These are phyloP conservation scores for Quadroppia sp. DNA, from an alignment of 2,888 invertebrate genomes.

Conservation along the genomic window DNA sequence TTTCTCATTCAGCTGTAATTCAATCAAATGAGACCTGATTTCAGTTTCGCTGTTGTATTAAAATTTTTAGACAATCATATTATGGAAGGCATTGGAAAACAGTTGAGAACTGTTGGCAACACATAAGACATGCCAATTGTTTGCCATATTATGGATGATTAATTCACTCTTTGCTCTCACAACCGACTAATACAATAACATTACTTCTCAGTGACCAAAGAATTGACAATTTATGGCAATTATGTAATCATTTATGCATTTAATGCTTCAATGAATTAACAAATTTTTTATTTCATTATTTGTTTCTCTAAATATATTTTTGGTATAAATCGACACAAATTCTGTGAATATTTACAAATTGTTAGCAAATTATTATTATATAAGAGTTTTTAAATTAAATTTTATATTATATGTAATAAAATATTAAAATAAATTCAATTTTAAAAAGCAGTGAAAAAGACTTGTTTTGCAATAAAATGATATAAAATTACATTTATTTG, in stretches of 20 bases:
- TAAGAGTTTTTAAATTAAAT: no score
- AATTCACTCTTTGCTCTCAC: not conserved
- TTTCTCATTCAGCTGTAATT: constrained; percentile 12
- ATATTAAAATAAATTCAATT: no score
- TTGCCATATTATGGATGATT: constrained; percentile 22
- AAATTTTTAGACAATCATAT: not conserved
- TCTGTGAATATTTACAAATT: not conserved
- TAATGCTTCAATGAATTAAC: not conserved
- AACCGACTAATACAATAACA: constrained; percentile 29
- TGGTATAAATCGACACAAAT: no score
- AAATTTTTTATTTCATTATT: constrained; percentile 6
- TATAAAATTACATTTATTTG: constrained; percentile 5
- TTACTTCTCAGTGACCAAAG: not conserved
- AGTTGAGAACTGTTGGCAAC: not conserved
- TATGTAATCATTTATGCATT: constrained; percentile 8
- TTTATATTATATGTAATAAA: no score
- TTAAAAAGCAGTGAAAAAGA: not conserved
- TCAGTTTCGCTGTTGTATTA: not conserved
- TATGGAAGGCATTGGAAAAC: not conserved
- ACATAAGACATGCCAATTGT: constrained; percentile 6
- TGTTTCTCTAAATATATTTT: not conserved
- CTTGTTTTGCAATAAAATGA: not conserved
- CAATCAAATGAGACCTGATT: constrained; percentile 2
- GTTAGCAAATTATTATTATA: not conserved
- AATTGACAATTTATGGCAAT: constrained; percentile 22